Evolutionary conservation across 2,113 vertebrate genomes (phyloP), one percentile per base, ranked within the genome.

Genomic region (Scomber japonicus): DNA sequence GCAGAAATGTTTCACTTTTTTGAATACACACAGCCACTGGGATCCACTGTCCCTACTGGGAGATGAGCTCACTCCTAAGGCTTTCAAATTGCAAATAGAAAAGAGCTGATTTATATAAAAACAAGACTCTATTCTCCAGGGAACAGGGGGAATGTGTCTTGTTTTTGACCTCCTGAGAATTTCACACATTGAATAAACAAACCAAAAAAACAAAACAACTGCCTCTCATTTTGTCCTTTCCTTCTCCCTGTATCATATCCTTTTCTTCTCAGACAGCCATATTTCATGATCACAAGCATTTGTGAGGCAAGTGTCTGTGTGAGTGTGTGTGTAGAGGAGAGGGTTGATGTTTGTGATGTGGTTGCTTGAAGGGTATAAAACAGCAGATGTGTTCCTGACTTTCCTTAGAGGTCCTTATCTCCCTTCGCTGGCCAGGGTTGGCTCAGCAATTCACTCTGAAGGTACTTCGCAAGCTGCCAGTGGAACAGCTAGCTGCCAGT

Each of bases 351-450:
- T 48, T 83, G 69, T 71, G 71, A 68, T 65, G 62, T 67, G 27
- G 71, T 49, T 67, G 51, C 64, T 68, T 79, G 44, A 78, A 72
- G 79, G 67, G 73, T 88, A 86, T 82, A 66, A 91, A 90, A 78
- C 82, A 83, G 81, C 80, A 89, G 78, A 85, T 74, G 78, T 74
- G 74, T 78, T 78, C 74, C 55, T 66, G 55, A 78, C 50, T 83
- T 88, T 84, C 70, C 57, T 71, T 57, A 78, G 87, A 84, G 64
- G 82, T 90, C 55, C 63, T 90, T 84, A 86, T 94, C 86, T 77
- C 76, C 71, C 62, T 80, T 65, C 51, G 11, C 61, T 64, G 81
- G 62, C 80, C 71, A 73, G 15, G 30, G 3, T 77, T 85, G 83
- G 88, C 75, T 84, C 78, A 64, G 79, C 49, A 73, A 62, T 54